Conservation (phyloP, 2,888 invertebrate species). For the Odontocerum albicorne region DNA sequence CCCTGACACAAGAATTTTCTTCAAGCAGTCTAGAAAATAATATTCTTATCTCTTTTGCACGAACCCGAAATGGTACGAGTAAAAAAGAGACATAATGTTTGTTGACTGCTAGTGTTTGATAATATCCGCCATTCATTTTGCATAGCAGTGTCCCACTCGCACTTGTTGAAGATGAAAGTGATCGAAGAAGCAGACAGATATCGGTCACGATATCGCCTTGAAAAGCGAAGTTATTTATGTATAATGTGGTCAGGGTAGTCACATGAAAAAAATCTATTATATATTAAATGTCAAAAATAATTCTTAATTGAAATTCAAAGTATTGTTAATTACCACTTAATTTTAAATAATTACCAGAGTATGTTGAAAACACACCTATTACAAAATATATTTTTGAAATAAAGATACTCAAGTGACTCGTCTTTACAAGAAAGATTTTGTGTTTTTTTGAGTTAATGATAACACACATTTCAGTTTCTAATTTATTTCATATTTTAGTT, state of each 20-base stretch:
- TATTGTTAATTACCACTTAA: background rate
- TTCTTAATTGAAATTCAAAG: too few relatives aligned
- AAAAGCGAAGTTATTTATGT: conserved; percentile 30
- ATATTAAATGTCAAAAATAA: too few relatives aligned
- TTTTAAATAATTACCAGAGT: background rate
- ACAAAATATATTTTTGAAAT: background rate
- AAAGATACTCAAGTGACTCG: background rate
- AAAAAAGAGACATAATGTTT: conserved; percentile 21
- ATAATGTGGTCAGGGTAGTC: background rate
- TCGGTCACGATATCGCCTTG: conserved; percentile 37
- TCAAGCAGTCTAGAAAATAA: conserved; percentile 10
- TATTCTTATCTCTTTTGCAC: conserved; percentile 34
- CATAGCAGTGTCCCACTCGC: conserved; percentile 30
- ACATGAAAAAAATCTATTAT: background rate
- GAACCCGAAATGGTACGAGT: background rate
- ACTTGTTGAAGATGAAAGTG: conserved; percentile 26
- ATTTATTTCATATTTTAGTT: too few relatives aligned
- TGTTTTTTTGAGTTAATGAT: too few relatives aligned
- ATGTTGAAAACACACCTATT: background rate
- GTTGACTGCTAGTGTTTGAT: conserved; percentile 18
- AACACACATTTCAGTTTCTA: too few relatives aligned
- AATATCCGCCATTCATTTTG: conserved; percentile 29
- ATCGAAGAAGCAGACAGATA: conserved; percentile 25
- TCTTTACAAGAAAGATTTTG: too few relatives aligned
- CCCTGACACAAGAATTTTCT: conserved; percentile 45